Evolutionary conservation across 2,888 invertebrate genomes (phyloP).

Genomic region (Epinotia demarniana): DNA sequence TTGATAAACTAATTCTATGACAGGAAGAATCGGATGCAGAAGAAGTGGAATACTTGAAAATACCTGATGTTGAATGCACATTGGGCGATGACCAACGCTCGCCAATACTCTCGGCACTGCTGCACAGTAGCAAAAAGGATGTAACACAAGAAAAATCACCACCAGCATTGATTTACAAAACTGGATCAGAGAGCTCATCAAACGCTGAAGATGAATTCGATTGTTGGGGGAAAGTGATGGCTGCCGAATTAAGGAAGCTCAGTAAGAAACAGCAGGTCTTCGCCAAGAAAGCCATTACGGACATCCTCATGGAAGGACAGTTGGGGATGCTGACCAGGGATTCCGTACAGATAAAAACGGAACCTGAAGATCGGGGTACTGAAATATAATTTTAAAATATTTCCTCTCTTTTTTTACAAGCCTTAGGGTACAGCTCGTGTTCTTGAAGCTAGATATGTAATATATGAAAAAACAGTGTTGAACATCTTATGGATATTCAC

Average conservation of each 20-base stretch:
- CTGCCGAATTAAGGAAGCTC: conserved; percentile 26
- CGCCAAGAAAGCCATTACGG: conserved; percentile 24
- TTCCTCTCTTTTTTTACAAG: background rate
- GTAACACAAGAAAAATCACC: background rate
- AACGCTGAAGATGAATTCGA: conserved; percentile 10
- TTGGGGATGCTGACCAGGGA: conserved; percentile 3
- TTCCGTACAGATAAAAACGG: conserved; percentile 11
- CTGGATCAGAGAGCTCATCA: background rate
- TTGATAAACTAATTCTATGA: background rate
- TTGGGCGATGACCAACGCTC: background rate
- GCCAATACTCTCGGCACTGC: background rate
- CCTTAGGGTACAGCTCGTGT: background rate
- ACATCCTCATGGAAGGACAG: conserved; percentile 25
- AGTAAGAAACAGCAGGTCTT: conserved; percentile 14
- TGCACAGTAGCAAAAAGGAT: background rate
- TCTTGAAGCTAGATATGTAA: no score
- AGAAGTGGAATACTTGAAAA: conserved; percentile 6
- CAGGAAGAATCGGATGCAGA: background rate
- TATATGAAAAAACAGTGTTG: no score
- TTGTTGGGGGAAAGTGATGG: conserved; percentile 29
- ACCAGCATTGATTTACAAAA: background rate
- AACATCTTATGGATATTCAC: no score
- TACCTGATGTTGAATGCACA: background rate
- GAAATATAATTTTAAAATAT: background rate
- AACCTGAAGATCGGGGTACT: background rate